Conservation (phyloP, 2,797 vertebrate genomes). For the Mus spretus region DNA sequence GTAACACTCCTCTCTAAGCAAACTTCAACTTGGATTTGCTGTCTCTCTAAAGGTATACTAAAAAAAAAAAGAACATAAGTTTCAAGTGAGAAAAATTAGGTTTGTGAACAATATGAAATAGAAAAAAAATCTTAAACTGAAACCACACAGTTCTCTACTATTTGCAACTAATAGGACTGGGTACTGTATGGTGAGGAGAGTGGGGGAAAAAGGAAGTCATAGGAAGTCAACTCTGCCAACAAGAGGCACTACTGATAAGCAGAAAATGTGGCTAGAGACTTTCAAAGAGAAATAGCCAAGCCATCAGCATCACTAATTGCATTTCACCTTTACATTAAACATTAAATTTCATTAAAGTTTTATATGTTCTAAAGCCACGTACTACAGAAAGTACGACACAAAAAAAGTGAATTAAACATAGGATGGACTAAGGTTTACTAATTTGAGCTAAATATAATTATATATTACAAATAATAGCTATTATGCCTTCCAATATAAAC, state of each 20-base stretch:
- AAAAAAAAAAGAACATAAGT: not conserved
- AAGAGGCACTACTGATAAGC: not conserved
- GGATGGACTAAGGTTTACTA: not conserved
- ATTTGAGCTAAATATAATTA: not conserved
- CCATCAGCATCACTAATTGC: not conserved
- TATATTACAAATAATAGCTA: not conserved
- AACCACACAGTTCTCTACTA: not conserved
- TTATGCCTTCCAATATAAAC: not conserved
- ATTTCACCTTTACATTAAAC: not conserved
- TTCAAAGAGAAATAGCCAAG: not conserved
- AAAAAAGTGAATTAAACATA: not conserved
- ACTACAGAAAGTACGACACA: not conserved
- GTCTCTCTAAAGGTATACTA: not conserved
- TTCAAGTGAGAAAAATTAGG: not conserved
- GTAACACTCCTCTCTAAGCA: not conserved
- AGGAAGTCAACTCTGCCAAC: not conserved
- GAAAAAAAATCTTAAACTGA: not conserved
- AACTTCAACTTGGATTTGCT: not conserved
- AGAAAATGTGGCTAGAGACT: not conserved
- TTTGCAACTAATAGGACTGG: not conserved
- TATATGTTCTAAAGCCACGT: not conserved
- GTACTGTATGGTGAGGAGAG: not conserved
- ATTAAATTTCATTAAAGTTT: not conserved
- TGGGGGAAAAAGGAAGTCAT: not conserved
- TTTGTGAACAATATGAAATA: not conserved